Evolutionary conservation across 2,888 invertebrate species (phyloP).

Genomic region (Troglohyphantes excavatus): DNA sequence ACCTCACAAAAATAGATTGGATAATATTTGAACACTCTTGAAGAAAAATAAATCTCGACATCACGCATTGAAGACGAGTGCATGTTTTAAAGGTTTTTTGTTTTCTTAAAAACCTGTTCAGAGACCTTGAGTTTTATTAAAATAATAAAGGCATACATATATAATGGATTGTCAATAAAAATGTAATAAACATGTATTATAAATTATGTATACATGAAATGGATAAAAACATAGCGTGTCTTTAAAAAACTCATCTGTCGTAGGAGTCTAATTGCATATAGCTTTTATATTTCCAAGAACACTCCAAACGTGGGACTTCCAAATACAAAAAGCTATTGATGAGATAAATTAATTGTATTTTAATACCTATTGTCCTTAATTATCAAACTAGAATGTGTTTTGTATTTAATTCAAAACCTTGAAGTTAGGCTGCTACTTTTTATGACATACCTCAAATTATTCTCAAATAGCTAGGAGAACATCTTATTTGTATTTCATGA

Average conservation of each 20-base stretch:
- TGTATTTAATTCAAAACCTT: no score
- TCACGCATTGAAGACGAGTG: not conserved
- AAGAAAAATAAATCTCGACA: not conserved
- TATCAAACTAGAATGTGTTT: no score
- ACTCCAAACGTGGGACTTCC: no score
- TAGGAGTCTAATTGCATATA: not conserved
- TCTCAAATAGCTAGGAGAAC: no score
- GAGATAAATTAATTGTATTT: no score
- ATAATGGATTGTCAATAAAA: not conserved
- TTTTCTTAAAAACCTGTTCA: not conserved
- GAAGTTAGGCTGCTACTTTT: no score
- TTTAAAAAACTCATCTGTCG: not conserved
- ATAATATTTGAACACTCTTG: conserved; percentile 45
- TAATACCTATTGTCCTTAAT: no score
- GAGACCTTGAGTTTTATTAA: not conserved
- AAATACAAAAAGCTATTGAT: no score
- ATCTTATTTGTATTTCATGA: no score
- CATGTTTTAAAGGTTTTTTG: not conserved
- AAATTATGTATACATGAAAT: not conserved
- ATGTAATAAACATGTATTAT: not conserved
- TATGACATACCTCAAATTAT: no score
- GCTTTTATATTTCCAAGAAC: no score
- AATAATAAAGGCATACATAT: not conserved
- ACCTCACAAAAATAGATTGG: conserved; percentile 32
- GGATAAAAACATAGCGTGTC: not conserved